A percentile compares a stretch with the other conserved stretches of the same genome.
Conservation (phyloP, 2,888 invertebrate species). For the Epinotia bilunana region DNA sequence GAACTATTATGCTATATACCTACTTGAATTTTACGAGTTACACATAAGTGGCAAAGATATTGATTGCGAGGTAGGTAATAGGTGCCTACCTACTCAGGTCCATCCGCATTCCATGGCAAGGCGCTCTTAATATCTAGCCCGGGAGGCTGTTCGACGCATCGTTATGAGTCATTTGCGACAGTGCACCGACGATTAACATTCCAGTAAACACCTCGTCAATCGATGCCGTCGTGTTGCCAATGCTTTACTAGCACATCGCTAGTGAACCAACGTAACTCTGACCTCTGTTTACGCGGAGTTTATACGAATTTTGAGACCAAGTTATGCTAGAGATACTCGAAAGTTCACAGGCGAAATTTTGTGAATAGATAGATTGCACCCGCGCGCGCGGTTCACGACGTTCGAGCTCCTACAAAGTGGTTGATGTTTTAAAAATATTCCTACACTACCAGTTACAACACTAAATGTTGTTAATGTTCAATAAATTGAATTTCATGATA, state of each 20-base stretch:
- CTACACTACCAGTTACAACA: slow-evolving; percentile 30
- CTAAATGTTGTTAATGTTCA: slow-evolving; percentile 23
- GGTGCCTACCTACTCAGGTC: slow-evolving; percentile 64
- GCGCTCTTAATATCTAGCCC: slow-evolving; percentile 72
- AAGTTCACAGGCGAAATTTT: not conserved
- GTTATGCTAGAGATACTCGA: not conserved
- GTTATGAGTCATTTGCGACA: slow-evolving; percentile 74
- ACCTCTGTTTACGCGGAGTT: not conserved
- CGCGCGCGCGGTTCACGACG: slow-evolving; percentile 14
- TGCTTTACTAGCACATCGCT: not conserved
- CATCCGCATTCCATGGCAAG: slow-evolving; percentile 79
- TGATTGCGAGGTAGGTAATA: slow-evolving; percentile 57
- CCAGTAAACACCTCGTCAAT: slow-evolving; percentile 68
- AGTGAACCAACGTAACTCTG: not conserved
- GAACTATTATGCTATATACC: slow-evolving; percentile 25
- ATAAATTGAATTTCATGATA: slow-evolving; percentile 19
- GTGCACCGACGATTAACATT: slow-evolving; percentile 77
- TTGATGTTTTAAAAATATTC: slow-evolving; percentile 38
- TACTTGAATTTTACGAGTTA: slow-evolving; percentile 39
- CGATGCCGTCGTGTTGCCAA: slow-evolving; percentile 46
- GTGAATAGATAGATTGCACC: not conserved
- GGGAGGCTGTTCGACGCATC: slow-evolving; percentile 58
- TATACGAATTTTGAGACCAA: not conserved
- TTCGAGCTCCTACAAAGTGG: slow-evolving; percentile 32
- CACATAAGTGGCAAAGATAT: slow-evolving; percentile 42